A percentile compares a stretch with the other conserved stretches of the same genome.
phyloP scores from a whole-genome alignment of 2,797 vertebrate genomes.

The Hoplostethus mediterraneus region DNA sequence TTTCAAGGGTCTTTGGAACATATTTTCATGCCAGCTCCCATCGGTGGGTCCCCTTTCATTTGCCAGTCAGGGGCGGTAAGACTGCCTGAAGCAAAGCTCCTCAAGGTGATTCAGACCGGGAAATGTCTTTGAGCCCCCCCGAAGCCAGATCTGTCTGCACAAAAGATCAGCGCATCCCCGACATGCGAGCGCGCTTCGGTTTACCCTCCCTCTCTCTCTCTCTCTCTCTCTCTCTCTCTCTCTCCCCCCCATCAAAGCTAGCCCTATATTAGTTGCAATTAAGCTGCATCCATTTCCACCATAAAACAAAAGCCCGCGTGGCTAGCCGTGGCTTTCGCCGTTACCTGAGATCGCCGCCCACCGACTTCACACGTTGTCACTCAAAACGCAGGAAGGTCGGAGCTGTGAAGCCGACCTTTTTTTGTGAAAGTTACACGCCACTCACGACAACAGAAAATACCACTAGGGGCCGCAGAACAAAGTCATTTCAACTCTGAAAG shows the following conservation, averaged over 20 bases:
- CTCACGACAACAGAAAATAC: constrained; percentile 61
- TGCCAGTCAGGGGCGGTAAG: constrained; percentile 46
- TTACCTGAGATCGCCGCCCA: constrained; percentile 57
- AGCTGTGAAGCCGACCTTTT: constrained; percentile 66
- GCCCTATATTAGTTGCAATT: constrained; percentile 71
- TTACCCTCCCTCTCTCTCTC: constrained; percentile 3
- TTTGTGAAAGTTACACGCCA: constrained; percentile 53
- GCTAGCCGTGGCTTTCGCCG: constrained; percentile 49
- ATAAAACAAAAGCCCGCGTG: constrained; percentile 71
- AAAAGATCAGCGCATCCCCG: constrained; percentile 66
- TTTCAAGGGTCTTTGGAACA: constrained; percentile 62
- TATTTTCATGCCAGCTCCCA: constrained; percentile 52
- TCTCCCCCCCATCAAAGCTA: constrained; percentile 73
- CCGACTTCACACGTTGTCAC: constrained; percentile 71
- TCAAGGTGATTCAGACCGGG: constrained; percentile 75
- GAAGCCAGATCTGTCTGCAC: constrained; percentile 58
- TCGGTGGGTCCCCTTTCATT: constrained; percentile 52
- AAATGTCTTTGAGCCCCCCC: constrained; percentile 71
- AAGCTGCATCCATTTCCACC: constrained; percentile 65
- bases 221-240: too few species aligned
- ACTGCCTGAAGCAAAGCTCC: constrained; percentile 73
- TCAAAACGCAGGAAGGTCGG: constrained; percentile 73
- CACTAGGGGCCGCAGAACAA: constrained; percentile 58
- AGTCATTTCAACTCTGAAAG: constrained; percentile 63
- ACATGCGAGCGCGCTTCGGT: constrained; percentile 44